A percentile compares a stretch with the other conserved stretches of the same genome.
These are phyloP conservation scores for Halichoerus grypus DNA, from an alignment of 2,113 vertebrate genomes.

Conservation along the genomic window DNA sequence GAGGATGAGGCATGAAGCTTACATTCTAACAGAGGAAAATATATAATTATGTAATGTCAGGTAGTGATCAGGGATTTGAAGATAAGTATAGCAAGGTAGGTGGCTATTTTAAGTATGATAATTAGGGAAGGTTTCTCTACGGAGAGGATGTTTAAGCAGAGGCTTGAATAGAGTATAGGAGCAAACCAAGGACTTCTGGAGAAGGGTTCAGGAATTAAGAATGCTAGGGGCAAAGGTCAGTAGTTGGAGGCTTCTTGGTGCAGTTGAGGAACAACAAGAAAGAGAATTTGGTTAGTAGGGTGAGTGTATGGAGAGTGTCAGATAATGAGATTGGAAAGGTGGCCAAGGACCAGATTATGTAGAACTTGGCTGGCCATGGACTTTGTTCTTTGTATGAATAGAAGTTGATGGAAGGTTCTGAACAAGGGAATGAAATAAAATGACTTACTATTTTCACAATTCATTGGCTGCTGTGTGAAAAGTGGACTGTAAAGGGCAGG, in stretches of 20 bases:
- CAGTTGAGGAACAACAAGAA: not conserved
- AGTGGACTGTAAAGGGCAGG: not conserved
- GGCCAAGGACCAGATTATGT: not conserved
- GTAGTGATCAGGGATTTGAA: not conserved
- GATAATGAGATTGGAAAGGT: not conserved
- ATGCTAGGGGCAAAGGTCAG: not conserved
- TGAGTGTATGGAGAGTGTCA: not conserved
- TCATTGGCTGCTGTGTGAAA: not conserved
- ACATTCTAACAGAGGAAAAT: not conserved
- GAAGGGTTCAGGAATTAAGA: not conserved
- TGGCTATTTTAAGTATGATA: not conserved
- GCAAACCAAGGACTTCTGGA: not conserved
- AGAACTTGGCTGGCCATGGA: not conserved
- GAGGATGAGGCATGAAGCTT: not conserved
- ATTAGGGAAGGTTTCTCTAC: not conserved
- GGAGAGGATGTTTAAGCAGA: not conserved
- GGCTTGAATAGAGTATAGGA: not conserved
- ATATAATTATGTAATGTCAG: not conserved
- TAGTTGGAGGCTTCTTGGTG: not conserved
- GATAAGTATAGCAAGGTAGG: not conserved
- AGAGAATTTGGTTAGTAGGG: not conserved
- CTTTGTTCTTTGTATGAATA: not conserved
- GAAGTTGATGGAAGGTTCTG: conserved; percentile 1
- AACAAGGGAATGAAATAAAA: not conserved
- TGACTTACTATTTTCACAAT: not conserved